Conservation (phyloP, 2,113 vertebrate species). For the Laterallus jamaicensis region DNA sequence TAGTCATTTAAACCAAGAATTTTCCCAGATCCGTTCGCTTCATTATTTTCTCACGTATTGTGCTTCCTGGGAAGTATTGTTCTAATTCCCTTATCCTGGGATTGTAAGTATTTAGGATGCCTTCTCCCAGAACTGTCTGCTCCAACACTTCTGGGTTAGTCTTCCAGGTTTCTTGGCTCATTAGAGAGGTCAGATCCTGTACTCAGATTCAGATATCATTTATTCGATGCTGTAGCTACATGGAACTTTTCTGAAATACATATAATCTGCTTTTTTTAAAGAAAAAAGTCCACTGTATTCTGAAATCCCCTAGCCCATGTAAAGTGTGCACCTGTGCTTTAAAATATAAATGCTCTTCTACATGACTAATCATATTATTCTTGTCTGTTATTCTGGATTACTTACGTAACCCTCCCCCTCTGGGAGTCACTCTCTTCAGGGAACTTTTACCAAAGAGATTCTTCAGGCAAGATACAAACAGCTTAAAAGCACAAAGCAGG, state of each 20-base stretch:
- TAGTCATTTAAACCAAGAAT: neutral
- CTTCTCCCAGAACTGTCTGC: neutral
- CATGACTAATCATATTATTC: slow-evolving; percentile 59
- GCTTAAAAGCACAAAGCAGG: slow-evolving; percentile 23
- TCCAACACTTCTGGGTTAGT: neutral
- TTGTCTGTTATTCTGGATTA: slow-evolving; percentile 44
- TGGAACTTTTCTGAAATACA: neutral
- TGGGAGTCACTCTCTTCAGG: neutral
- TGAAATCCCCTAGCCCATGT: neutral
- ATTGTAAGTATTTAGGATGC: neutral
- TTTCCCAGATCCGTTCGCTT: neutral
- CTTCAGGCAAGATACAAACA: slow-evolving; percentile 51
- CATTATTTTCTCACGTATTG: neutral
- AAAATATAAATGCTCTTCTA: slow-evolving; percentile 10
- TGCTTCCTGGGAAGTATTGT: neutral
- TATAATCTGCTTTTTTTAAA: neutral
- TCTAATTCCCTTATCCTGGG: neutral
- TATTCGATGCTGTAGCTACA: neutral
- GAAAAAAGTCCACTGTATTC: neutral
- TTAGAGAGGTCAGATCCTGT: neutral
- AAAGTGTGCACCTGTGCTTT: slow-evolving; percentile 3
- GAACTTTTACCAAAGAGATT: slow-evolving; percentile 20
- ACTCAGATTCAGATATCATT: neutral
- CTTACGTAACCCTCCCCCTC: slow-evolving; percentile 47
- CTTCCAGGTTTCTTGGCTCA: neutral